phyloP scores from a whole-genome alignment of 2,797 vertebrate genomes.

The Cuculus canorus region DNA sequence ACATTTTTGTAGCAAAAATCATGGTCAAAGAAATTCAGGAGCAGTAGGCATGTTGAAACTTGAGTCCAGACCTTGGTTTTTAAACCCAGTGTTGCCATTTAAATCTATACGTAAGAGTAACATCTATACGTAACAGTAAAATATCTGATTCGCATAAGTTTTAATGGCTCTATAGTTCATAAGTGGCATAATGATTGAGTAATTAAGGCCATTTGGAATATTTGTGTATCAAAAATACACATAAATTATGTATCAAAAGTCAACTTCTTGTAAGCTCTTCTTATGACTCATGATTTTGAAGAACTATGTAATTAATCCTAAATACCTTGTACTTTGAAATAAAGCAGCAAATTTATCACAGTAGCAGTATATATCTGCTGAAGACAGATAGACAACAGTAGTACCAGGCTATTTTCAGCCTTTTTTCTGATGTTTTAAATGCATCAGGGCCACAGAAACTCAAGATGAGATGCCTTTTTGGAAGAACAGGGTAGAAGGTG shows the following conservation, averaged over 20 bases:
- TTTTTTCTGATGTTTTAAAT: not conserved
- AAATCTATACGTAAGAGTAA: not conserved
- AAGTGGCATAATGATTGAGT: constrained; percentile 16
- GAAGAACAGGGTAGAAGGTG: not conserved
- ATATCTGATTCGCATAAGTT: not conserved
- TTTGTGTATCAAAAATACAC: not conserved
- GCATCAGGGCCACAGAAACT: not conserved
- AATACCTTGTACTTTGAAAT: not conserved
- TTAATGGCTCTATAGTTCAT: not conserved
- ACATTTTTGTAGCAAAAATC: not conserved
- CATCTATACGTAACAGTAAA: too few relatives aligned
- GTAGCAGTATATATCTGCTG: not conserved
- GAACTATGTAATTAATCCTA: not conserved
- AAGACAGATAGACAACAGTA: not conserved
- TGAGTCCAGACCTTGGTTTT: not conserved
- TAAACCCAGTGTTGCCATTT: not conserved
- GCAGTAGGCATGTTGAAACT: not conserved
- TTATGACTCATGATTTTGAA: not conserved
- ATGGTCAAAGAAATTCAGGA: not conserved
- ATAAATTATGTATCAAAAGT: constrained; percentile 51
- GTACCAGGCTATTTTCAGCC: not conserved
- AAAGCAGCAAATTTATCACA: not conserved
- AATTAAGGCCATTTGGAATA: constrained; percentile 24
- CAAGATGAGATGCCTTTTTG: not conserved
- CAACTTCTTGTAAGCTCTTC: not conserved